Evolutionary conservation across 2,113 vertebrate species (phyloP).

Genomic region (Xiphophorus hellerii): DNA sequence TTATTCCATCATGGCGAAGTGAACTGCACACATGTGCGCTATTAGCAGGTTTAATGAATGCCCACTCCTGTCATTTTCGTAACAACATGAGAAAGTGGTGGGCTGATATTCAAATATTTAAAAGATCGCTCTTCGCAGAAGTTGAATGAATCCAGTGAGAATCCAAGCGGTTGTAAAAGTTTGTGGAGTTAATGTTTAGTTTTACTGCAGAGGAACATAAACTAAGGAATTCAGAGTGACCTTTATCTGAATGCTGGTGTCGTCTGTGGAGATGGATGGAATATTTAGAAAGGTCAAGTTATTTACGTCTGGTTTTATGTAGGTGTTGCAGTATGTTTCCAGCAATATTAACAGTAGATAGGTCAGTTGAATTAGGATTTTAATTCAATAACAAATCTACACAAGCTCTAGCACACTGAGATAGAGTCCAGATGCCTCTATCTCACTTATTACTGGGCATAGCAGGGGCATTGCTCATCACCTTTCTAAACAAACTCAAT

Average conservation of each 20-base stretch:
- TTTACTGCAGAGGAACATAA: background rate
- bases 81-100: slow-evolving; percentile 8
- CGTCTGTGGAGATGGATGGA: background rate
- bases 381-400: background rate
- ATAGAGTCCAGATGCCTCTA: background rate
- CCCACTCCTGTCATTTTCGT: slow-evolving; percentile 3
- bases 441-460: too few species aligned
- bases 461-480: background rate
- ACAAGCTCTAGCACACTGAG: too few species aligned
- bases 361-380: background rate
- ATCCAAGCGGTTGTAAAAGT: background rate
- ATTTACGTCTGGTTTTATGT: background rate
- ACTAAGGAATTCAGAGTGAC: background rate
- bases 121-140: slow-evolving; percentile 20
- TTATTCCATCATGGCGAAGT: slow-evolving; percentile 43
- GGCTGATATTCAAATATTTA: slow-evolving; percentile 26
- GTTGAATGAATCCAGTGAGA: slow-evolving; percentile 1
- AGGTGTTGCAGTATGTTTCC: background rate
- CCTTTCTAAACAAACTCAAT: background rate
- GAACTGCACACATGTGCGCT: slow-evolving; percentile 21
- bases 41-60: slow-evolving; percentile 49
- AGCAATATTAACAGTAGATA: background rate
- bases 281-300: slow-evolving; percentile 1
- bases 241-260: background rate
- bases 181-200: background rate